phyloP scores from a whole-genome alignment of 2,888 invertebrate genomes.

The Athalia rosae region DNA sequence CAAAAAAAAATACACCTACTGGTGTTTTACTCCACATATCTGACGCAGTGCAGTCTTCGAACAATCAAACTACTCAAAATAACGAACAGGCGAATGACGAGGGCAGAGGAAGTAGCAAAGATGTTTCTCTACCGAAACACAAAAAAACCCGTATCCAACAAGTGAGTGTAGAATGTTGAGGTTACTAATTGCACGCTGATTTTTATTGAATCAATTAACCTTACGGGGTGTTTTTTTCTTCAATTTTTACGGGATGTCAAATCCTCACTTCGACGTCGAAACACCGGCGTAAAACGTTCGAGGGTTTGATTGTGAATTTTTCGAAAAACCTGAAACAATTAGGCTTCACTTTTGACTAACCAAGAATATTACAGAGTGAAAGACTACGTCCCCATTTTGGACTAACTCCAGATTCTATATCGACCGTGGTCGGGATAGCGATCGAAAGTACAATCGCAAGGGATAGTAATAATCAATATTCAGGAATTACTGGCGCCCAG shows the following conservation, averaged over 20 bases:
- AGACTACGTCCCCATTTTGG: conserved; percentile 64
- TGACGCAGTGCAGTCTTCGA: conserved; percentile 53
- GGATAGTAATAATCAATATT: conserved; percentile 70
- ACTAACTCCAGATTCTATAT: conserved; percentile 63
- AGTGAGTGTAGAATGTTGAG: conserved; percentile 73
- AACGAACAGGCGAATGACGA: conserved; percentile 72
- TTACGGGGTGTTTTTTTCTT: too few relatives aligned
- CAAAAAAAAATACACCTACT: conserved; percentile 67
- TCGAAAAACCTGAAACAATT: neutral
- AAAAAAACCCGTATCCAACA: conserved; percentile 91
- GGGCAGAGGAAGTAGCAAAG: conserved; percentile 78
- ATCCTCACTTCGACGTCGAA: too few relatives aligned
- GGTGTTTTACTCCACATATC: conserved; percentile 55
- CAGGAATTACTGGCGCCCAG: conserved; percentile 72
- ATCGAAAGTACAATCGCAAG: conserved; percentile 54
- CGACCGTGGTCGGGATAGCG: conserved; percentile 47
- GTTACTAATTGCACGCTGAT: neutral
- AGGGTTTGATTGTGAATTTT: neutral
- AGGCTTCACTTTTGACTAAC: conserved; percentile 37
- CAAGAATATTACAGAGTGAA: conserved; percentile 62
- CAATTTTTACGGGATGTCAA: too few relatives aligned
- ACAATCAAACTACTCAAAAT: conserved; percentile 72
- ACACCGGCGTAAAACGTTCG: too few relatives aligned
- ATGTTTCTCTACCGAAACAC: conserved; percentile 85
- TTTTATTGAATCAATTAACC: neutral